Evolutionary conservation across 2,113 vertebrate species (phyloP), one percentile per base, ranked within the genome.

Genomic region (Amphiprion percula): DNA sequence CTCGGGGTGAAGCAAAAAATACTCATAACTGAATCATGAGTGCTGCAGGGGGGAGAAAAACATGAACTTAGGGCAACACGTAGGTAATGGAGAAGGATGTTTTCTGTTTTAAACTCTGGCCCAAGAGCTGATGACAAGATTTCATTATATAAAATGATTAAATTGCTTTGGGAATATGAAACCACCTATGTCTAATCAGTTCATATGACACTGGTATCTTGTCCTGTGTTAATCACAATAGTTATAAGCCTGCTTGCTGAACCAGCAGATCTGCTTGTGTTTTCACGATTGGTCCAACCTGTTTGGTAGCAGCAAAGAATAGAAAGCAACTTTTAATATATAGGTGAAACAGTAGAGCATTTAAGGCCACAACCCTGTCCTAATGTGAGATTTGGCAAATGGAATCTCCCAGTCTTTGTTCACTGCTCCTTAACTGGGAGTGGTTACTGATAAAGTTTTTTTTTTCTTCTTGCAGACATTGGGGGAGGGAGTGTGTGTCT

Each of bases 371-470:
- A 50, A 1, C 44, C 54, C 11, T 41, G 44, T 30, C 21, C 47
- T 50, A 39, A 28, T 75, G 52, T 65, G 21, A 62, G 75, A 77
- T 85, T 88, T 49, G 70, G 62, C 72, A 86, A 87, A 82, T 78
- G 19, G 11, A 68, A 30, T 52, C 47, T 64, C 56, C 19, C 64
- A 70, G 44, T 65, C 81, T 91, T 91, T 93, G 89, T 93, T 89
- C 68, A 69, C 80, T 88, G 80, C 70, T 80, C 75, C 60, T 73
- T 23, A 62, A 70, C 90, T 90, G 90, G 84, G 82, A 46, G 85
- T 67, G 80, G 80, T 77, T 33, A 60, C 75, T 81, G 72, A 87
- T 81, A 82, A 72, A 65, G 62, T 56, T 65, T 33, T 67, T 7
- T 21, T 7, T 21, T 50, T 55, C 46, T 44, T 11, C 39, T 80